These are phyloP conservation scores for chimpanzee (Pan troglodytes) DNA, from an alignment of 2,113 vertebrate genomes.

Conservation along the genomic window NHGRI_mPanTro3-v2.1_pri NC_072409.2:36835501-36836000, in stretches of 20 bases:
- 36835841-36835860: background rate
- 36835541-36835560: background rate
- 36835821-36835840: background rate
- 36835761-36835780: background rate
- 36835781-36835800: background rate
- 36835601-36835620: background rate
- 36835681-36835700: background rate
- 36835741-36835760: background rate
- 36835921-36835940: background rate
- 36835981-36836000: background rate
- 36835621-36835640: background rate
- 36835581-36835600: background rate
- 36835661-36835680: background rate
- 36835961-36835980: background rate
- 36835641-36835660: background rate
- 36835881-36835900: background rate
- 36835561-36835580: background rate
- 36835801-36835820: background rate
- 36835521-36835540: background rate
- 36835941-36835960: background rate
- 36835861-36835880: background rate
- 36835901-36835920: background rate
- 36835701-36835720: background rate
- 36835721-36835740: background rate
- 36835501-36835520: background rate